Conservation (phyloP, 2,888 invertebrate species). For the Morpho achilles region DNA sequence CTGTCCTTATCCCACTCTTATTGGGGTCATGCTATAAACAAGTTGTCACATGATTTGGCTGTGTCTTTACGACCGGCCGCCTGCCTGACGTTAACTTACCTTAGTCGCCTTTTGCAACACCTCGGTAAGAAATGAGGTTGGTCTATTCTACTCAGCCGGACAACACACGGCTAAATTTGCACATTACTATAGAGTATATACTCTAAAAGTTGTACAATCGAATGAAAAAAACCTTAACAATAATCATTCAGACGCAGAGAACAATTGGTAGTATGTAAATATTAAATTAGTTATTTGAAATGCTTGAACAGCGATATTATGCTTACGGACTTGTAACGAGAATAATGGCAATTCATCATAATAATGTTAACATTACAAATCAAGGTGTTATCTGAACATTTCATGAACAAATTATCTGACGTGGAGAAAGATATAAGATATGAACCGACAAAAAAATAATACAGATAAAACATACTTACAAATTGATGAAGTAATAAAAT, state of each 20-base stretch:
- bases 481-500: conserved; percentile 47
- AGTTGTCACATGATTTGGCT: too few species aligned
- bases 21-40: too few species aligned
- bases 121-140: too few species aligned
- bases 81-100: too few species aligned
- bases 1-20: too few species aligned
- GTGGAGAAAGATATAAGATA: conserved; percentile 42
- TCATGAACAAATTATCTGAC: conserved; percentile 63
- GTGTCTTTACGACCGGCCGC: too few species aligned
- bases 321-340: conserved; percentile 21
- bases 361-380: conserved; percentile 58
- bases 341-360: conserved; percentile 60
- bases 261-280: conserved; percentile 62
- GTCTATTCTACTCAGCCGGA: too few species aligned
- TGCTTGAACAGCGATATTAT: conserved; percentile 3
- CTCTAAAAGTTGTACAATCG: conserved; percentile 4
- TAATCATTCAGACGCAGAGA: conserved; percentile 7
- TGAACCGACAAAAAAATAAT: conserved; percentile 46
- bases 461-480: conserved; percentile 40
- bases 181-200: too few species aligned
- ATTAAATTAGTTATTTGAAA: conserved; percentile 46
- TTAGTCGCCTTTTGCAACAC: too few species aligned
- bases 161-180: too few species aligned
- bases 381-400: conserved; percentile 55
- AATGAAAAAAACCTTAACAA: conserved; percentile 4